Percentiles rank a stretch among this genome's conserved stretches.
Evolutionary conservation across 2,113 vertebrate species (phyloP).

Genomic region (Chaetura pelagica): DNA sequence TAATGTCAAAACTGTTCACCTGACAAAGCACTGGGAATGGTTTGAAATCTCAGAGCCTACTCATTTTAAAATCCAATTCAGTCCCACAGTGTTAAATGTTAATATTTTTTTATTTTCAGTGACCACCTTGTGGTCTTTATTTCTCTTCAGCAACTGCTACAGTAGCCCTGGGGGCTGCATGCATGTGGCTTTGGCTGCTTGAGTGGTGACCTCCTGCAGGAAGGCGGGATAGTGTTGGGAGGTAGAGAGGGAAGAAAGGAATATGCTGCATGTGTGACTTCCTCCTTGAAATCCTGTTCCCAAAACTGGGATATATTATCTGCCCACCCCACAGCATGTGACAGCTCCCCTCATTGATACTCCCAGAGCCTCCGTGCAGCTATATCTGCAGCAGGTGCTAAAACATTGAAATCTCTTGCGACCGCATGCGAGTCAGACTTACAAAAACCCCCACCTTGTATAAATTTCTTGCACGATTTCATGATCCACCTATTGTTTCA

Average conservation of each 20-base stretch:
- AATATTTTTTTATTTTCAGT: neutral
- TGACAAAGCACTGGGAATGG: neutral
- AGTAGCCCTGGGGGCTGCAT: neutral
- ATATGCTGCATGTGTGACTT: neutral
- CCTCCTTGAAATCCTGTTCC: neutral
- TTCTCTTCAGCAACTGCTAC: neutral
- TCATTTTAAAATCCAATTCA: neutral
- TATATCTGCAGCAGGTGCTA: neutral
- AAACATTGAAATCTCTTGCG: neutral
- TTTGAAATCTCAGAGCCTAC: neutral
- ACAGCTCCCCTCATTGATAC: neutral
- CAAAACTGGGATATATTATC: neutral
- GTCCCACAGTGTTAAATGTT: neutral
- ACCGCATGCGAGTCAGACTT: neutral
- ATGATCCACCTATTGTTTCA: neutral
- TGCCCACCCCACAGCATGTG: neutral
- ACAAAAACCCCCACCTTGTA: neutral
- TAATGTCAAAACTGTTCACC: neutral
- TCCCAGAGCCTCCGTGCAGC: neutral
- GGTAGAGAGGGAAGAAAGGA: neutral
- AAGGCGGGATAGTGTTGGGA: neutral
- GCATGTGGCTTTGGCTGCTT: neutral
- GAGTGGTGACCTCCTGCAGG: neutral
- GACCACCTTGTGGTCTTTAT: neutral
- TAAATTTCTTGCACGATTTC: neutral